Evolutionary conservation across 2,797 vertebrate species (phyloP).

Genomic region (Sebastes alutus): DNA sequence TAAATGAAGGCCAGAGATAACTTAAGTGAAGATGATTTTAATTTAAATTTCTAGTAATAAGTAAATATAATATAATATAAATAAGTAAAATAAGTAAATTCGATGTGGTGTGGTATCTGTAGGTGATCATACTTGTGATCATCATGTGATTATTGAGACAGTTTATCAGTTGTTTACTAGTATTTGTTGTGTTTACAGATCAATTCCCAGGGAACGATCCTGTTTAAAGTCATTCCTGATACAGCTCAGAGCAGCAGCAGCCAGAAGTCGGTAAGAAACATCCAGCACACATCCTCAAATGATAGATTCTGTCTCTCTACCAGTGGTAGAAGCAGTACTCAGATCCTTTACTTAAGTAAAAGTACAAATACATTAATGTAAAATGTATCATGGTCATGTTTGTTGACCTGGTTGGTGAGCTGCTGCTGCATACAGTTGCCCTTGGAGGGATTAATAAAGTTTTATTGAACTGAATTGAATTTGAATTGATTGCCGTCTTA

Average conservation of each 20-base stretch:
- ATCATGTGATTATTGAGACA: neutral
- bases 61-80: neutral
- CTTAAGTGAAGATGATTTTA: neutral
- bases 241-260: constrained; percentile 81
- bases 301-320: neutral
- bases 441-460: neutral
- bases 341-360: neutral
- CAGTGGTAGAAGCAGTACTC: neutral
- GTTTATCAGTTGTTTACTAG: neutral
- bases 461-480: neutral
- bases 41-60: neutral
- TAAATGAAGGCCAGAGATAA: neutral
- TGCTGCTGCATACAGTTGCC: neutral
- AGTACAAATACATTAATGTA: neutral
- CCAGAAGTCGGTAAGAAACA: constrained; percentile 84
- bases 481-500: neutral
- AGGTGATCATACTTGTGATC: neutral
- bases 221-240: constrained; percentile 93
- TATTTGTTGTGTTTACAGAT: constrained; percentile 72
- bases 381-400: neutral
- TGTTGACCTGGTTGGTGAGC: no score
- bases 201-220: constrained; percentile 87
- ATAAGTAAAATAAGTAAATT: neutral
- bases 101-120: neutral
- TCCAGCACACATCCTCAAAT: neutral